phyloP scores from a whole-genome alignment of 2,888 invertebrate species.

The Flabesymbios commensalis region DNA sequence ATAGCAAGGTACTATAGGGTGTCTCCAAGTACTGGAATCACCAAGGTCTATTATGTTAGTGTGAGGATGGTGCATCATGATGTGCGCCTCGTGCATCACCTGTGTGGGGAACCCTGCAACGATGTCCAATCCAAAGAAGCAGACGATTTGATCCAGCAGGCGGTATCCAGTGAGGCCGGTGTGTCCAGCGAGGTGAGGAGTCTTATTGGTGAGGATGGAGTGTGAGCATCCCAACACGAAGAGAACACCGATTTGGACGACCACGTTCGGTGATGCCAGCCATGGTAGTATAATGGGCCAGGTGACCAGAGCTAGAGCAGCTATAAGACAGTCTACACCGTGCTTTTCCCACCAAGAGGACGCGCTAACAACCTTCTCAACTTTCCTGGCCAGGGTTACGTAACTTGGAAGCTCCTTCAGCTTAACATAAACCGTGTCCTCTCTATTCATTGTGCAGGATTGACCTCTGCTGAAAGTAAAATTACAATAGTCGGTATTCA shows the following conservation, averaged over 20 bases:
- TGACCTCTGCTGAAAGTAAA: no score
- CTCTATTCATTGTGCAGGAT: no score
- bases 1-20: constrained; percentile 45
- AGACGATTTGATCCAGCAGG: constrained; percentile 34
- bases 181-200: constrained; percentile 50
- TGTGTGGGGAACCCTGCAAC: constrained; percentile 48
- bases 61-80: constrained; percentile 55
- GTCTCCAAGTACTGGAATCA: constrained; percentile 55
- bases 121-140: constrained; percentile 44
- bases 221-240: constrained; percentile 46
- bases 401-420: no score
- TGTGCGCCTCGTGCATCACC: constrained; percentile 47
- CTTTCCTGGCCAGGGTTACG: constrained; percentile 39
- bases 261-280: constrained; percentile 29
- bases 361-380: constrained; percentile 36
- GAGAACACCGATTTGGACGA: constrained; percentile 34
- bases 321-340: constrained; percentile 47
- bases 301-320: constrained; percentile 23
- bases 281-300: constrained; percentile 30
- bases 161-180: constrained; percentile 38
- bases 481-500: no score
- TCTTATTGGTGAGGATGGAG: constrained; percentile 39
- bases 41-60: constrained; percentile 58
- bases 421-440: no score
- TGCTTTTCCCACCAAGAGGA: constrained; percentile 51